These are phyloP conservation scores for Maconellicoccus hirsutus DNA, from an alignment of 1,140 invertebrate genomes.

Conservation along the genomic window DNA sequence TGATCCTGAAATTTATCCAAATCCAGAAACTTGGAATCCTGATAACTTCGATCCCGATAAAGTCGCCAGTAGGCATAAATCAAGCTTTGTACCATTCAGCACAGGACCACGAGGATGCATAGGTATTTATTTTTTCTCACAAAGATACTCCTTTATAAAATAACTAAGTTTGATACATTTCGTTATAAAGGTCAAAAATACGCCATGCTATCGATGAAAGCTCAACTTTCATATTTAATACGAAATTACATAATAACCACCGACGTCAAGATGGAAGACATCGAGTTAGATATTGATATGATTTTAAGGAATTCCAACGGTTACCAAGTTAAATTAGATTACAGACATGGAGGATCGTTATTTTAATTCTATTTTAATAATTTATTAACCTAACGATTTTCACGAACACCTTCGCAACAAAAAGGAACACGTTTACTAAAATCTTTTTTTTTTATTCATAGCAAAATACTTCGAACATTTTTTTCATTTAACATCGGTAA, in stretches of 20 bases:
- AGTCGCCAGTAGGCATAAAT: slow-evolving; percentile 31
- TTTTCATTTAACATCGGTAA: background rate
- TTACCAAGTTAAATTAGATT: slow-evolving; percentile 26
- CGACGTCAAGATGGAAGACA: slow-evolving; percentile 27
- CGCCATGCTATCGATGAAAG: slow-evolving; percentile 30
- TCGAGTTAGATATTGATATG: slow-evolving; percentile 28
- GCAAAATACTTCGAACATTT: background rate
- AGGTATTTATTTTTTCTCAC: slow-evolving; percentile 32
- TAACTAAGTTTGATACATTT: slow-evolving; percentile 24
- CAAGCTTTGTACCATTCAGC: slow-evolving; percentile 40
- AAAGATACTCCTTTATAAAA: too few species aligned
- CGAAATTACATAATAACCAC: slow-evolving; percentile 29
- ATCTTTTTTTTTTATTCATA: background rate
- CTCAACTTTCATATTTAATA: slow-evolving; percentile 27
- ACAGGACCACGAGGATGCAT: slow-evolving; percentile 41
- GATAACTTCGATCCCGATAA: slow-evolving; percentile 43
- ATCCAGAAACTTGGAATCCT: slow-evolving; percentile 44
- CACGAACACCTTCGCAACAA: background rate
- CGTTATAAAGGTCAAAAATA: slow-evolving; percentile 29
- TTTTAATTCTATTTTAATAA: background rate
- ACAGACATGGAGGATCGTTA: slow-evolving; percentile 23
- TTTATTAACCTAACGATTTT: too few species aligned
- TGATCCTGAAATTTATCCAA: slow-evolving; percentile 38
- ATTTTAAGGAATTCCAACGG: slow-evolving; percentile 27
- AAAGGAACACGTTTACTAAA: background rate